Evolutionary conservation across 2,888 invertebrate genomes (phyloP), one percentile per base, ranked within the genome.

Genomic region (Adineta ricciae): DNA sequence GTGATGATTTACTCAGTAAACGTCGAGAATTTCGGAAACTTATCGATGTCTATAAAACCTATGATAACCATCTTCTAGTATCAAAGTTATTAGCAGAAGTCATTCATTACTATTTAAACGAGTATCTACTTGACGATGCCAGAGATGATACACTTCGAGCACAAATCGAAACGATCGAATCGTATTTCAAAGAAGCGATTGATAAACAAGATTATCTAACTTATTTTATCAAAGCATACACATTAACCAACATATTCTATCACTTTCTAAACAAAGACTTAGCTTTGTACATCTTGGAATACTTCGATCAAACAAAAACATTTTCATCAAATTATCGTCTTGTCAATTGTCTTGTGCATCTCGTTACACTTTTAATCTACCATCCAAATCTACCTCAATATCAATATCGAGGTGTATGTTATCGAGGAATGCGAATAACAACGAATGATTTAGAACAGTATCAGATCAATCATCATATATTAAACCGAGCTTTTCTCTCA

Each of bases 41-140:
- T 64, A 64, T 64, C 24, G 27, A 64, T 64, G n/a, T 64, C 3
- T 64, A 64, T 27, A 64, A 64, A 64, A 64, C 56, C 7, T 64
- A 64, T 64, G 56, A 64, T 24, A 64, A 64, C 27, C 56, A 64
- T 64, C 5, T 24, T 11, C 9, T 64, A 64, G 24, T 64, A 64
- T 64, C 56, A 5, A 64, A 64, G 27, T 24, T 64, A 64, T 24
- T 64, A 24, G 56, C 56, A 27, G 56, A 64, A 64, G 16, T 64
- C 27, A 64, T 64, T 64, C 56, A 64, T 64, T 64, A 64, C 24
- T 64, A 64, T 64, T 64, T 64, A 64, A 64, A 64, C 27, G 56
- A 64, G 2, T 64, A 64, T 64, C 24, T 64, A 24, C 2, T 64
- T 64, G 56, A 24, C 4, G 27, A 64, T 24, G 4, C 56, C 4